phyloP scores from a whole-genome alignment of 2,797 vertebrate species.

The Gephyroberyx darwinii region DNA sequence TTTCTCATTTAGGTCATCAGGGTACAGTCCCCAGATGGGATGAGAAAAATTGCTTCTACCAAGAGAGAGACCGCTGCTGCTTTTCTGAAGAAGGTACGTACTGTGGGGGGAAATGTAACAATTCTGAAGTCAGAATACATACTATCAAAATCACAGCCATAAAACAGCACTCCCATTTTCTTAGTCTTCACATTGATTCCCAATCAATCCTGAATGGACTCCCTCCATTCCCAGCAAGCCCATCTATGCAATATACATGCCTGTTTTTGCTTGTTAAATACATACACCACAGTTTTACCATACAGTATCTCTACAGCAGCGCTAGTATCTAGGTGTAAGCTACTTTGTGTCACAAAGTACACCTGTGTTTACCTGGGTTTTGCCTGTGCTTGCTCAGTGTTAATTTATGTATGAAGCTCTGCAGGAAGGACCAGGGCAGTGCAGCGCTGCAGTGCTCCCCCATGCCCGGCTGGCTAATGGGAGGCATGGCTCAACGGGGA shows the following conservation, averaged over 20 bases:
- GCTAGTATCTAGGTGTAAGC: too few relatives aligned
- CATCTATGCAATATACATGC: not conserved
- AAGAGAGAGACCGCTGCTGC: conserved; percentile 91
- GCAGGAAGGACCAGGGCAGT: conserved; percentile 27
- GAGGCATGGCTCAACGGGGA: not conserved
- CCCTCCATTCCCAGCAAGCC: not conserved
- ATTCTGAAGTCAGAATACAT: not conserved
- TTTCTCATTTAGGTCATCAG: conserved; percentile 85
- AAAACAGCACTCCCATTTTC: not conserved
- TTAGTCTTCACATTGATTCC: not conserved
- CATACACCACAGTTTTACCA: not conserved
- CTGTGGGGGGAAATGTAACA: not conserved
- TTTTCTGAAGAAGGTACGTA: conserved; percentile 97
- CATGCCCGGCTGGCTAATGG: not conserved
- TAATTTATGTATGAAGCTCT: conserved; percentile 49
- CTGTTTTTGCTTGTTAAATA: not conserved
- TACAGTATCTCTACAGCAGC: not conserved
- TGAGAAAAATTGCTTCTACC: conserved; percentile 91
- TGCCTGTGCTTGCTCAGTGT: conserved; percentile 26
- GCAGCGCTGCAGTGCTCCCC: conserved; percentile 22
- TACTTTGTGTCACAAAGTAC: not conserved
- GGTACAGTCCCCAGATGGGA: conserved; percentile 95
- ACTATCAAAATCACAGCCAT: not conserved
- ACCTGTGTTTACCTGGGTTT: not conserved
- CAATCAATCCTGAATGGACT: not conserved